Evolutionary conservation across 2,888 invertebrate genomes (phyloP), one percentile per base, ranked within the genome.

Genomic region (Troides oblongomaculatus): DNA sequence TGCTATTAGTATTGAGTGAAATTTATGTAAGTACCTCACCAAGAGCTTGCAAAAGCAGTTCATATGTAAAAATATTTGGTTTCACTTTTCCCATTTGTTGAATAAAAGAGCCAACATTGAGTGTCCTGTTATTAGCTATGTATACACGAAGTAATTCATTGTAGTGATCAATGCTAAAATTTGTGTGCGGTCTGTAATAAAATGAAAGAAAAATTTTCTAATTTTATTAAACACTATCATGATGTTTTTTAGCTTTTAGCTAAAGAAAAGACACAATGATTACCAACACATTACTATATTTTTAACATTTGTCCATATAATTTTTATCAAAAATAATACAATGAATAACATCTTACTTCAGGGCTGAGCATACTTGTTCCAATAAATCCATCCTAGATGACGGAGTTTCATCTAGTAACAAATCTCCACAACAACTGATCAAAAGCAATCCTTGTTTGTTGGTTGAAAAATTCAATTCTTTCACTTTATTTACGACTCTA

Each of bases 101-200:
- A 30, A 95, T 80, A 75, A 94, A 94, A 7, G 84, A 75, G 59
- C 85, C 82, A 0, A 85, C 90, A 69, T 87, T 85, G 0, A 94
- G 71, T 6, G 80, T 81, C 65, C 87, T 84, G 23, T 83, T 86
- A 77, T 95, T 96, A 14, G 94, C 93, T n/a, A 93, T 93, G 76
- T 94, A 93, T 2, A 94, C 92, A 76, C 89, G 84, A 1, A 96
- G 82, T 57, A 94, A 84, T 14, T 93, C 93, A 77, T 94, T 91
- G 74, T 94, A 95, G 72, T 94, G 91, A 0, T 92, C 88, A 18
- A 93, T 80, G 21, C 85, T 84, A 71, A 94, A 86, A 14, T 82
- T 80, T 65, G 87, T 84, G 72, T 90, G 89, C 1, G 80, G 77
- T 68, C 93, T 90, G 81, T 74, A 79, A 72, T 23, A 21, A 64